Base-by-base conservation (phyloP, 2,888 invertebrate species). In the Stenolophus ochropezus region DNA sequence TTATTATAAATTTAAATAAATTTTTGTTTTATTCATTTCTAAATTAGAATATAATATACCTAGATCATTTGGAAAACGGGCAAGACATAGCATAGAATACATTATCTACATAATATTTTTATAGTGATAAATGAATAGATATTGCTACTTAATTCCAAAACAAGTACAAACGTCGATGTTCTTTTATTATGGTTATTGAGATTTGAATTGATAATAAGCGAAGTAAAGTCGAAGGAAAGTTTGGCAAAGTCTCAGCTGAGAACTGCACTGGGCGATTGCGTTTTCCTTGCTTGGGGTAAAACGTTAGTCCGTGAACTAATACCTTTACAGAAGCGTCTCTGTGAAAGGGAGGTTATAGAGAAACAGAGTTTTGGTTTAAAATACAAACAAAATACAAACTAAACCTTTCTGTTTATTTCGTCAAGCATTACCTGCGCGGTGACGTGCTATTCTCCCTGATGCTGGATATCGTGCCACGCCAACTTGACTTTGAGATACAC, bases 391-490 rank as follows among this genome's bases (percentile, higher is more conserved):
- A 79, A 71, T 79, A 79, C 71, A 27, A 79, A 79, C 65, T 69
- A 79, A 79, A 79, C 79, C 79, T 79, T 79, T 79, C 51, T 79
- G 79, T 79, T 79, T 79, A 79, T 65, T 65, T 79, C 79, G 27
- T 79, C 51, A 79, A 71, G 51, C 79, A 79, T 79, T 73, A 73
- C 73, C 73, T 73, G 73, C 14, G 27, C 65, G 33, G 16, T 61
- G 25, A 61, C 14, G 42, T 27, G 33, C 73, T 73, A 73, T 73
- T 73, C 73, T 49, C 27, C 14, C 14, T 20, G 65, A 69, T 69
- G 33, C 65, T 69, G 73, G 47, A 25, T 73, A 73, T 49, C 23
- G 47, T 23, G 6, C 21, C 23, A 23, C 49, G 58, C 11, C 65
- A 78, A 78, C 78, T 65, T 79, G 79, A 79, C 79, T 79, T 79